These are phyloP conservation scores for Andrena chrysosceles DNA, from an alignment of 2,888 invertebrate species.

Conservation along the genomic window DNA sequence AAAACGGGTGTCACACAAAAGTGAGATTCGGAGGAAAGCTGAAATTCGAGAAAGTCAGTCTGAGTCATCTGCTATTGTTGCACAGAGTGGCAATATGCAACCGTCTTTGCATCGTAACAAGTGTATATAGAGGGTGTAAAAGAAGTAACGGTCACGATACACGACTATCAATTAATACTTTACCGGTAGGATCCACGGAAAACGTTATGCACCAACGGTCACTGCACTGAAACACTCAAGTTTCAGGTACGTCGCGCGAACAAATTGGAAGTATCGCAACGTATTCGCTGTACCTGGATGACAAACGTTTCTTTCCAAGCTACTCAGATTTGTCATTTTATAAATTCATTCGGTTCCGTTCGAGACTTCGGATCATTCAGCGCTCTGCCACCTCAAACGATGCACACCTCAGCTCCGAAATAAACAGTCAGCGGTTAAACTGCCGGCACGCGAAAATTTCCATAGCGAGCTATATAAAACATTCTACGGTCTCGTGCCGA, in stretches of 20 bases:
- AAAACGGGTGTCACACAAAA: conserved; percentile 56
- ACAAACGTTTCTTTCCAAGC: conserved; percentile 11
- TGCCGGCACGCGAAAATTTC: conserved; percentile 29
- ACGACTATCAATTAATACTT: conserved; percentile 17
- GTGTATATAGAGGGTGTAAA: conserved; percentile 41
- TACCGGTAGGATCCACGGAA: conserved; percentile 20
- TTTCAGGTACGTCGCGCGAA: conserved; percentile 5
- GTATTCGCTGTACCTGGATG: conserved; percentile 38
- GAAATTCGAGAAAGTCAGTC: conserved; percentile 70
- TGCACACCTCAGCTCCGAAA: conserved; percentile 15
- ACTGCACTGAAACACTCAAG: conserved; percentile 13
- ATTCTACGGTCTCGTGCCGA: conserved; percentile 10
- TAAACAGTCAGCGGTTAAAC: conserved; percentile 19
- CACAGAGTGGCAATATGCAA: conserved; percentile 18
- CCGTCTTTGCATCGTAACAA: conserved; percentile 35
- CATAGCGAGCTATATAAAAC: conserved; percentile 26
- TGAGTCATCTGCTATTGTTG: conserved; percentile 52
- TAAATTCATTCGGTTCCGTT: conserved; percentile 27
- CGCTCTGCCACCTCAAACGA: conserved; percentile 6
- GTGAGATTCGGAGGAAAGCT: conserved; percentile 58
- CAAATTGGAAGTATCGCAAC: conserved; percentile 13
- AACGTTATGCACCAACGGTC: conserved; percentile 4
- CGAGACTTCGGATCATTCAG: conserved; percentile 6
- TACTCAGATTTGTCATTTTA: conserved; percentile 14
- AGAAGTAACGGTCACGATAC: neutral